phyloP scores from a whole-genome alignment of 2,113 vertebrate species.

The Vimba vimba region DNA sequence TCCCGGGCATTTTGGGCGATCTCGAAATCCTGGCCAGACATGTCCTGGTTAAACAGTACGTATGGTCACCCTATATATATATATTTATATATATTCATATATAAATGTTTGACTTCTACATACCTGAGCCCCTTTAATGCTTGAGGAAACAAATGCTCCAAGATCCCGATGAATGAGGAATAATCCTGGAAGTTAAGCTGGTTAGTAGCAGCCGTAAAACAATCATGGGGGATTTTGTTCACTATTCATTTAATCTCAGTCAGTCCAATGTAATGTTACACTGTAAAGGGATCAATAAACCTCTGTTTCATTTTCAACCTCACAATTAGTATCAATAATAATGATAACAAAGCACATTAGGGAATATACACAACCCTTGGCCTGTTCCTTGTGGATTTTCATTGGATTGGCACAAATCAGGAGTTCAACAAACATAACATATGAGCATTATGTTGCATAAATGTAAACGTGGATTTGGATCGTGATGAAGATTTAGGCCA shows the following conservation, averaged over 20 bases:
- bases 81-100: too few relatives aligned
- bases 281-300: not conserved
- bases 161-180: not conserved
- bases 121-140: not conserved
- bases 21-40: too few relatives aligned
- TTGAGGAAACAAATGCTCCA: not conserved
- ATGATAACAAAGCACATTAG: not conserved
- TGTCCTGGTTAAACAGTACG: too few relatives aligned
- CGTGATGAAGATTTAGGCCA: not conserved
- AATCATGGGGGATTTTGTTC: not conserved
- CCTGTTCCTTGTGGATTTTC: not conserved
- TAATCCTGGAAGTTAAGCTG: not conserved
- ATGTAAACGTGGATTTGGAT: not conserved
- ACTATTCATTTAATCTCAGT: not conserved
- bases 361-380: not conserved
- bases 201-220: not conserved
- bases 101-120: not conserved
- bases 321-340: not conserved
- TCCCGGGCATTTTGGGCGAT: too few relatives aligned
- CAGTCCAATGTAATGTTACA: not conserved
- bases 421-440: not conserved
- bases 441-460: not conserved
- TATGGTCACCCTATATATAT: too few relatives aligned
- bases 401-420: not conserved
- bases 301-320: not conserved